phyloP scores from a whole-genome alignment of 2,797 vertebrate species.

The Garrulus glandarius region DNA sequence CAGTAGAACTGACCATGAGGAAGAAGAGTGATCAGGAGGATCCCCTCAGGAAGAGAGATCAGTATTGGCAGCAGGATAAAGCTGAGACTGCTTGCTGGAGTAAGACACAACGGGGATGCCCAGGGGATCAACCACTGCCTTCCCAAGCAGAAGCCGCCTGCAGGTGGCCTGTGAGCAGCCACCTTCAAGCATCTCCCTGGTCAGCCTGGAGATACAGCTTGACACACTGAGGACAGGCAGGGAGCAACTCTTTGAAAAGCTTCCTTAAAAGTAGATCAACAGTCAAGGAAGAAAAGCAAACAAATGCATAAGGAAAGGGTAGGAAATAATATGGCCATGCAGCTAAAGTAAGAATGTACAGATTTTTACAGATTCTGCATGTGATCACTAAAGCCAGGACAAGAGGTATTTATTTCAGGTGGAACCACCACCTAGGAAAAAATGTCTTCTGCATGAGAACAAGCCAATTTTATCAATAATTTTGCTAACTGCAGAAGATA shows the following conservation, averaged over 20 bases:
- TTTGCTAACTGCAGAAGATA: background rate
- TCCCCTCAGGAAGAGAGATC: background rate
- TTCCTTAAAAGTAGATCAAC: background rate
- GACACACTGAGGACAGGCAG: background rate
- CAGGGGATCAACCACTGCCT: background rate
- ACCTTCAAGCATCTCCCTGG: background rate
- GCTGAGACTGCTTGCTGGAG: background rate
- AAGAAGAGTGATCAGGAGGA: background rate
- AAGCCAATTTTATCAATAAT: background rate
- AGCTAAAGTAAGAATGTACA: background rate
- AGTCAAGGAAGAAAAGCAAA: background rate
- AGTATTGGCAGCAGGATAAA: background rate
- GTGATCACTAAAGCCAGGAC: background rate
- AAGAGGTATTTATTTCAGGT: background rate
- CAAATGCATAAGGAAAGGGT: background rate
- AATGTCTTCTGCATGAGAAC: background rate
- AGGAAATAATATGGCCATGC: rapidly evolving
- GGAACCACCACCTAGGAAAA: background rate
- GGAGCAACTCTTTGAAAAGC: background rate
- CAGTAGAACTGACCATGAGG: background rate
- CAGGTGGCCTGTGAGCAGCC: background rate
- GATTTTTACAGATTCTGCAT: background rate
- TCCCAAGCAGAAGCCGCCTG: background rate
- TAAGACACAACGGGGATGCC: rapidly evolving
- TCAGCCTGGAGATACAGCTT: background rate